Evolutionary conservation across 2,888 invertebrate genomes (phyloP), one percentile per base, ranked within the genome.

Genomic region (Apeira syringaria): DNA sequence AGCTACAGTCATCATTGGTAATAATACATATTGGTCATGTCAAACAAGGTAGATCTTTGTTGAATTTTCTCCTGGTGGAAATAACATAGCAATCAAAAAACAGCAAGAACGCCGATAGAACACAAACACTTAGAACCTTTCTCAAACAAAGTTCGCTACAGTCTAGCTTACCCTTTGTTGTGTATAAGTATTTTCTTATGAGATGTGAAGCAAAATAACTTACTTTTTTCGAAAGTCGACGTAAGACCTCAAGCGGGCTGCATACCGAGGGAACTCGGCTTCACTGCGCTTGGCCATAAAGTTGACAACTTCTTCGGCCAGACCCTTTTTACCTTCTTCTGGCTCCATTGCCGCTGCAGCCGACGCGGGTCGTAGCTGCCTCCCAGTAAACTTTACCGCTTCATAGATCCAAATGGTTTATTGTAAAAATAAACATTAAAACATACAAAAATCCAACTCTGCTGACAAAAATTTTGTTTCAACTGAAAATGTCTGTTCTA

Each of bases 271-370:
- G 6, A 66, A 61, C 10, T 77, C 75, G 0, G 66, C 63, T 20
- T 75, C 74, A 42, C 78, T 77, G 25, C 76, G 71, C 48, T 75
- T 80, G 10, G 72, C 64, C 60, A 81, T 60, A 34, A 78, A 80
- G 35, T 60, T 59, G 34, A 81, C 64, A 13, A 77, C 48, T 33
- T 84, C 82, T 20, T 82, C 83, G 35, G 70, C 76, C 24, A 82
- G 37, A 42, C 71, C 71, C 40, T 68, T 67, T 42, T 69, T 67
- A 7, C 70, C 68, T 5, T 70, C 67, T n/a, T 68, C 66, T 13
- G 61, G 47, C 53, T 77, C 80, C 70, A 71, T 74, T 17, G 48
- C 56, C 56, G 63, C 54, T 53, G 57, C 53, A 25, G 17, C 59
- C 49, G 48, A 43, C 45, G 46, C 45, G 42, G 18, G 20, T 20